phyloP scores from a whole-genome alignment of 2,113 vertebrate genomes.

The Daboia siamensis region DNA sequence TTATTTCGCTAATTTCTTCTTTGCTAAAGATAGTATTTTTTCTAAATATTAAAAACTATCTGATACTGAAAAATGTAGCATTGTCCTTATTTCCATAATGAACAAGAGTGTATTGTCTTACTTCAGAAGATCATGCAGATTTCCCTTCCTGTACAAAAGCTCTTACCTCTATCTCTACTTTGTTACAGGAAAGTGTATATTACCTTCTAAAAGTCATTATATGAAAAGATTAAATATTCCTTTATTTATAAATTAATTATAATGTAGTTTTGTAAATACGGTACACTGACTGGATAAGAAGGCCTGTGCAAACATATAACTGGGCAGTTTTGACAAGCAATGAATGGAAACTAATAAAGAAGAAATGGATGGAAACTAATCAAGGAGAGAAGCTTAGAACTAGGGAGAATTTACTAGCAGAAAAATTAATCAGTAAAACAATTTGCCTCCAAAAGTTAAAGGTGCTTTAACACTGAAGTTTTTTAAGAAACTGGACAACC shows the following conservation, averaged over 20 bases:
- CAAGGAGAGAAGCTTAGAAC: too few relatives aligned
- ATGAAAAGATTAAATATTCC: neutral
- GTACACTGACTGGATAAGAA: neutral
- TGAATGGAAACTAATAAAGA: too few relatives aligned
- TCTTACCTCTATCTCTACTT: neutral
- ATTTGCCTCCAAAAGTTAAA: too few relatives aligned
- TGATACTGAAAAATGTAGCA: neutral
- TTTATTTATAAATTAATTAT: neutral
- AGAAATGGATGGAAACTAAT: too few relatives aligned
- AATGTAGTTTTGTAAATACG: neutral
- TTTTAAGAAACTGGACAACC: too few relatives aligned
- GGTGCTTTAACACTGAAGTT: too few relatives aligned
- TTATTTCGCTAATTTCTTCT: neutral
- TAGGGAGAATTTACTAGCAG: too few relatives aligned
- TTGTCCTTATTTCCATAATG: neutral
- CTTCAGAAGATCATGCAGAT: neutral
- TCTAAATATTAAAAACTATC: conserved; percentile 12
- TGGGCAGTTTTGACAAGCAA: neutral
- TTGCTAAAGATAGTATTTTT: neutral
- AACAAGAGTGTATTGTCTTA: neutral
- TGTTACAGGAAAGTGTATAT: neutral
- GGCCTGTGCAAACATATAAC: neutral
- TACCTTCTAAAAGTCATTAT: neutral
- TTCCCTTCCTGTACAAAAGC: neutral
- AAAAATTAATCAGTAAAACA: too few relatives aligned